Base-by-base conservation (phyloP, 2,888 invertebrate species). In the Allygus modestus region DNA sequence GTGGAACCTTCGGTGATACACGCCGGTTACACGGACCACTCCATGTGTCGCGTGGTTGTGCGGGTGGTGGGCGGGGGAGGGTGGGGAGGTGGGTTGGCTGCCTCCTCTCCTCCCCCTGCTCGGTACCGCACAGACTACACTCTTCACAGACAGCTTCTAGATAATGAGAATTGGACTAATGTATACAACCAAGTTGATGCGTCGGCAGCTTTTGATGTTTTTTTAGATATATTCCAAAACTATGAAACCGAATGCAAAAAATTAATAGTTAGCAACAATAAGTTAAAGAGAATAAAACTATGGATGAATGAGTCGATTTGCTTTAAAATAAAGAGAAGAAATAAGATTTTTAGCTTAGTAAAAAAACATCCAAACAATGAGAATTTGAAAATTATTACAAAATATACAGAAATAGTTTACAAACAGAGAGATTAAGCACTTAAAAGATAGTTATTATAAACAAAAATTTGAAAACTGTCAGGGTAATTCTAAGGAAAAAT, bases 321-420 rank as follows among this genome's bases (percentile, higher is more conserved):
- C 15, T 20, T 20, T 4, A 37, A 41, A 41, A 73, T 73, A n/a
- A 73, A 73, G 26, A 41, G 9, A 33, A 73, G 73, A 73, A 73
- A 73, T 73, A 31, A 43, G 0, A 1, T 73, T 4, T 73, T 73
- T 43, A 20, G 11, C 1, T 9, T 20, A 20, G 43, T 73, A 5
- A 73, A 73, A 23, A 73, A 41, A 43, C 73, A 73, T 23, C 43
- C 73, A n/a, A 37, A 43, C 41, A 43, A 73, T 73, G n/a, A 43
- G 12, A 37, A 73, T n/a, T 23, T 73, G 20, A 41, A 43, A 37
- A 23, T 4, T 73, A 43, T 43, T 73, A 43, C n/a, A 41, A 23
- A 43, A 73, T 5, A 73, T 41, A 41, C 20, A 73, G 23, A 41
- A 73, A 73, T 41, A 73, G 41, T 5, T 15, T 73, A n/a, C 73